Percentiles rank a stretch among this genome's conserved stretches.
Evolutionary conservation across 2,888 invertebrate genomes (phyloP).

Genomic region (Halictus quadricinctus): DNA sequence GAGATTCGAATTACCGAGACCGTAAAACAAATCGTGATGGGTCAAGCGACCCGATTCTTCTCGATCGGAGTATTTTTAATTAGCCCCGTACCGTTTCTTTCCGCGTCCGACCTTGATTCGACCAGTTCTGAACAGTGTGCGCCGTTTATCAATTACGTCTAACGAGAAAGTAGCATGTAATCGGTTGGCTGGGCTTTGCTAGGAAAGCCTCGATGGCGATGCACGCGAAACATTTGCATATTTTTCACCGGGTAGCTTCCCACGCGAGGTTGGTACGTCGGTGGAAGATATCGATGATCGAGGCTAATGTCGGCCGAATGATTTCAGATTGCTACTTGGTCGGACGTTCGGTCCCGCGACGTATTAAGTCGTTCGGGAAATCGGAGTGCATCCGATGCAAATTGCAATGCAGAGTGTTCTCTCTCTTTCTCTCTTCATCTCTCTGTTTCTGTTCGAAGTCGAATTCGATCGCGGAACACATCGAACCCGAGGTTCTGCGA

Average conservation of each 20-base stretch:
- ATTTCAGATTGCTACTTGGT: background rate
- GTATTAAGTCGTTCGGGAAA: constrained; percentile 7
- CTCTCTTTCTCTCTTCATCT: background rate
- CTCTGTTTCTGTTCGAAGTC: background rate
- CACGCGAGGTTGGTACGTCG: constrained; percentile 6
- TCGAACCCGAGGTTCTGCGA: no score
- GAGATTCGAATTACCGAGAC: no score
- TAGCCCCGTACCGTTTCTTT: background rate
- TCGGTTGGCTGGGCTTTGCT: background rate
- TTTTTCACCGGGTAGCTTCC: background rate
- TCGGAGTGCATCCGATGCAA: constrained; percentile 1
- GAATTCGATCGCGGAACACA: background rate
- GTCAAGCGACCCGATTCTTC: no score
- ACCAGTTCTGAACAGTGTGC: background rate
- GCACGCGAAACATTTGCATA: constrained; percentile 16
- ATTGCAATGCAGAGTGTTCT: constrained; percentile 4
- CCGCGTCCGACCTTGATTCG: background rate
- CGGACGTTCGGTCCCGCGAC: background rate
- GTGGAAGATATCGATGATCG: constrained; percentile 17
- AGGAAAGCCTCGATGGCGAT: background rate
- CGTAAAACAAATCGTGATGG: no score
- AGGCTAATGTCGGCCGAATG: constrained; percentile 3
- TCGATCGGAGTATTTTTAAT: background rate
- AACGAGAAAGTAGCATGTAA: constrained; percentile 1
- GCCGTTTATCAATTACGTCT: constrained; percentile 3